These are phyloP conservation scores for Agrilus cyanescens DNA, from an alignment of 2,888 invertebrate genomes.

Conservation along the genomic window DNA sequence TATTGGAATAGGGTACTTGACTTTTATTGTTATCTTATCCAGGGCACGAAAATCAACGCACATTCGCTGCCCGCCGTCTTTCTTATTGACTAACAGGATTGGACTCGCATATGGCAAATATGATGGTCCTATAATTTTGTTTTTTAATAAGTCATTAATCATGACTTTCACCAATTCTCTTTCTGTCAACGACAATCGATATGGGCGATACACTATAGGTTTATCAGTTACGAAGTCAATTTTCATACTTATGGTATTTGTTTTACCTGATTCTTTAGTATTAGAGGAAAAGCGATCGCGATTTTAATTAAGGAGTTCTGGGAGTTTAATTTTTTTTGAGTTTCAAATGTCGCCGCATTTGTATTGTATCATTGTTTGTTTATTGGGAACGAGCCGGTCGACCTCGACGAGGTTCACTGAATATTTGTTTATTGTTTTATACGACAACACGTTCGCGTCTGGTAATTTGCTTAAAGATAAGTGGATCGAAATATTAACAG, in stretches of 20 bases:
- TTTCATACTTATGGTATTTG: slow-evolving; percentile 2
- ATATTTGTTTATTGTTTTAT: not conserved
- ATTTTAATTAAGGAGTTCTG: slow-evolving; percentile 8
- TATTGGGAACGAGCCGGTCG: not conserved
- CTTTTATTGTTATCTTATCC: slow-evolving; percentile 3
- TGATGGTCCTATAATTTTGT: slow-evolving; percentile 1
- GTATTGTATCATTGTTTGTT: not conserved
- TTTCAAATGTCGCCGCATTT: not conserved
- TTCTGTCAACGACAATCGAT: slow-evolving; percentile 2
- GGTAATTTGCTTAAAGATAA: not conserved
- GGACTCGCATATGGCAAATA: slow-evolving; percentile 4
- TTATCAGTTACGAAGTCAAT: slow-evolving; percentile 1
- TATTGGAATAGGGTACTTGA: slow-evolving; percentile 2
- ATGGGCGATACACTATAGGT: slow-evolving; percentile 5
- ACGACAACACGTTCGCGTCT: not conserved
- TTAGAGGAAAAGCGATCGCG: slow-evolving; percentile 4
- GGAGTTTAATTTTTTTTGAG: slow-evolving; percentile 5
- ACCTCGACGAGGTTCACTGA: not conserved
- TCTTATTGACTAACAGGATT: slow-evolving; percentile 2
- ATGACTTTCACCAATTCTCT: not conserved
- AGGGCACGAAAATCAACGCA: slow-evolving; percentile 8
- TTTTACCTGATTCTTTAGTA: slow-evolving; percentile 1
- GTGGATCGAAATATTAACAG: not conserved
- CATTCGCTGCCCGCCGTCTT: slow-evolving; percentile 1
- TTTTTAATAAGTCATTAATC: slow-evolving; percentile 1